Evolutionary conservation across 2,888 invertebrate species (phyloP), one percentile per base, ranked within the genome.

Genomic region (Cephonodes hylas): DNA sequence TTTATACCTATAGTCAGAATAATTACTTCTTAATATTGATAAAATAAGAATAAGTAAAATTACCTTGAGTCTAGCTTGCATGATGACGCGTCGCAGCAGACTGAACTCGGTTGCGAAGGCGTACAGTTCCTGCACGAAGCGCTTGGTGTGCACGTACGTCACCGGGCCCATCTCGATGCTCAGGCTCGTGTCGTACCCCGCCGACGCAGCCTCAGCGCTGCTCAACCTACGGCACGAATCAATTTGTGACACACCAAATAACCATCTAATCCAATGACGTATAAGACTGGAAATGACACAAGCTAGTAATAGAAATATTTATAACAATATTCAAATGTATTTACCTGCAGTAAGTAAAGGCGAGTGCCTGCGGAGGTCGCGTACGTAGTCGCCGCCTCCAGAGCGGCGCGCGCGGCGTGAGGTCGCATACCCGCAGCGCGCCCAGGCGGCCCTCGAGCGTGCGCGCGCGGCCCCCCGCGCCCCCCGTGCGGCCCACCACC

Each of bases 131-230:
- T 95, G 95, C 59, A 98, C 95, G 91, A 99, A 99, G 60, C 98
- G 94, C 80, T 98, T 97, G 0, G 99, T 98, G 88, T 99, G 98
- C 59, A 98, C 96, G 85, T 98, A 98, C 74, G 96, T 95, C 1
- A 99, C 96, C 0, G 99, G 97, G 0, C 97, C 96, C 97, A 98
- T 97, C 76, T 96, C 95, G 31, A 99, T 83, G 66, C 94, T 93
- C 57, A 98, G 87, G 65, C 94, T 94, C 71, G 97, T 97, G 80
- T 94, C 95, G 71, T 93, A 86, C 0, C 89, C 89, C 22, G 79
- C 81, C 42, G 76, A 71, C 0, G 88, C 89, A 68, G 95, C 95
- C 45, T 93, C 93, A 8, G 90, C 75, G 1, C 87, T 76, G 62
- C 84, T 85, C 59, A 89, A 66, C 44, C 90, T 94, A 18, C 13